Base-by-base conservation (phyloP, 2,888 invertebrate genomes). In the Shargacucullia verbasci region DNA sequence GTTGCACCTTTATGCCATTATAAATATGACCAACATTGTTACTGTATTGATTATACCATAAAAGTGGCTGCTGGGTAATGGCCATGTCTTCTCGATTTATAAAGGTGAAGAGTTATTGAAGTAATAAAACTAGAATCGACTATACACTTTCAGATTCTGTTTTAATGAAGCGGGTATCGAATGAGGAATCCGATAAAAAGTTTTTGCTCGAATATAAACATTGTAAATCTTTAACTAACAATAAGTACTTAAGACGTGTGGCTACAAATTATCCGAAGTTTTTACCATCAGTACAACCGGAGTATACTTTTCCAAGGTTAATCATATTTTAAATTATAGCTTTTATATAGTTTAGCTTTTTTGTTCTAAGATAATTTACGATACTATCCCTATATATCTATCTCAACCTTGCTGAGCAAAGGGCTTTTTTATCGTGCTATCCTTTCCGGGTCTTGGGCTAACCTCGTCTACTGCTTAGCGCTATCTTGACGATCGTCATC, bases 11-110 rank as follows among this genome's bases (percentile, higher is more conserved):
- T 38, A 41, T 10, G 14, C 54, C n/a, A 29, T 37, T 58, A 54
- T 57, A 48, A 63, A 68, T 56, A 33, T 52, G 33, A 45, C 29
- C 14, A 6, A 71, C 70, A 37, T 71, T 71, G 72, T 71, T 58
- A 47, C 34, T 48, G 14, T 29, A 56, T 64, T 47, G 40, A 62
- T 47, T 43, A 27, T 44, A 14, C 58, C 27, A 49, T 70, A 58
- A 69, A 56, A 40, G 9, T 34, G 10, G 50, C 33, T 48, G 50
- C 53, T 45, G 50, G 13, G 40, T 69, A 47, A 54, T 50, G 15
- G 33, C 13, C 0, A 38, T 40, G 35, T 41, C 20, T 50, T 59
- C 9, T 31, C 12, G 27, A 53, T 56, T 69, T 64, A 52, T 54
- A 60, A 40, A 41, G 11, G 13, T 34, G 3, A 58, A 64, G 47